Conservation (phyloP, 1,140 invertebrate genomes). For the Aethina tumida region DNA sequence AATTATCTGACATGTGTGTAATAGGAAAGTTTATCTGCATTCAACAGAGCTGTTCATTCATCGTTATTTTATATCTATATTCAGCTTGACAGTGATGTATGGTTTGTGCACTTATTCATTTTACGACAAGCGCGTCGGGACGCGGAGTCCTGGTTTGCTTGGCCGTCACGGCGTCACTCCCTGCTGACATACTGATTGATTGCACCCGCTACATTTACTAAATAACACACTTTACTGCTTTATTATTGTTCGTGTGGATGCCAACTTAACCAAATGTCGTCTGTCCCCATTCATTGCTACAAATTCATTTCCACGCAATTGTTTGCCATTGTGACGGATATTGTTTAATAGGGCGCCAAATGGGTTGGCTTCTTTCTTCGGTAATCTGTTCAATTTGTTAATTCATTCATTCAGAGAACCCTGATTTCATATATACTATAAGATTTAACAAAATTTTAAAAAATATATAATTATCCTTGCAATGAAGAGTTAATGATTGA, state of each 20-base stretch:
- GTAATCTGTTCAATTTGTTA: no score
- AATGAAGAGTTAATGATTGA: no score
- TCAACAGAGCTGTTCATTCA: constrained; percentile 33
- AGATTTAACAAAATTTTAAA: no score
- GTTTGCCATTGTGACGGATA: no score
- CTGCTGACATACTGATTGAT: constrained; percentile 32
- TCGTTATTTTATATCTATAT: constrained; percentile 36
- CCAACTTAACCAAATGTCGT: no score
- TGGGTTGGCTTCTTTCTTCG: no score
- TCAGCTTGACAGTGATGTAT: constrained; percentile 33
- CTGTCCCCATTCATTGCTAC: no score
- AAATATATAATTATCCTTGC: no score
- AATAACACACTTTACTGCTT: constrained; percentile 34
- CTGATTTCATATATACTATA: no score
- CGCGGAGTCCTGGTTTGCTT: constrained; percentile 20
- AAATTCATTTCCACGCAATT: no score
- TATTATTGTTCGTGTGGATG: constrained; percentile 26
- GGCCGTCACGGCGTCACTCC: constrained; percentile 25
- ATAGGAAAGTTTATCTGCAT: constrained; percentile 36
- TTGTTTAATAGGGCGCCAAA: no score
- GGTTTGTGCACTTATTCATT: constrained; percentile 34
- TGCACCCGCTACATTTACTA: constrained; percentile 31
- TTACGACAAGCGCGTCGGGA: constrained; percentile 25
- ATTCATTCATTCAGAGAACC: no score
- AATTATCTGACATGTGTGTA: constrained; percentile 35